phyloP scores from a whole-genome alignment of 2,888 invertebrate genomes.

The Leptinotarsa juncta region DNA sequence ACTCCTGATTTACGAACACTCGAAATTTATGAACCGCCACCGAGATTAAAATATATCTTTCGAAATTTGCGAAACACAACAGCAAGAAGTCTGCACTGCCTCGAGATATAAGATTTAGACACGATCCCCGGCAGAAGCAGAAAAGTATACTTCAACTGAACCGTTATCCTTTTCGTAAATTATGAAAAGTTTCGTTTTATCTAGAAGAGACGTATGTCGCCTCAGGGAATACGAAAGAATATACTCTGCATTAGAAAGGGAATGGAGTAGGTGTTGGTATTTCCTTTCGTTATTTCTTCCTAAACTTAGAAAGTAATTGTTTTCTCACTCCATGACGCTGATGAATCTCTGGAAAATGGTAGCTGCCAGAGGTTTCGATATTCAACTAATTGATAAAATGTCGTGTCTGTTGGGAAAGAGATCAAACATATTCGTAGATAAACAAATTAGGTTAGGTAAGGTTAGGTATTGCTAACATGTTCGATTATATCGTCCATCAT shows the following conservation, averaged over 20 bases:
- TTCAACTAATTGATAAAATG: too few species aligned
- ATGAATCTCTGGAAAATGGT: too few species aligned
- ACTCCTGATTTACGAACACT: not conserved
- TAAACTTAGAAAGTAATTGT: not conserved
- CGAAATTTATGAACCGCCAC: not conserved
- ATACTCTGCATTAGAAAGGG: constrained; percentile 1
- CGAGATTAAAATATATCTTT: not conserved
- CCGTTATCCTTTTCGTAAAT: constrained; percentile 28
- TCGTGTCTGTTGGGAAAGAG: too few species aligned
- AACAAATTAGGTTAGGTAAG: too few species aligned
- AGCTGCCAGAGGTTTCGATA: too few species aligned
- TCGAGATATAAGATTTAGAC: not conserved
- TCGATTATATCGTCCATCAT: too few species aligned
- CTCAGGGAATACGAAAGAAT: constrained; percentile 28
- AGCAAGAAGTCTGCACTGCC: not conserved
- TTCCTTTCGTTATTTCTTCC: not conserved
- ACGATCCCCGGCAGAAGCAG: not conserved
- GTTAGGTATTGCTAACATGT: too few species aligned
- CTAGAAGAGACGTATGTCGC: constrained; percentile 28
- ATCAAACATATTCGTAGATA: too few species aligned
- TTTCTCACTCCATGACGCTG: not conserved
- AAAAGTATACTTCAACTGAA: constrained; percentile 22
- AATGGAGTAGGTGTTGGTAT: not conserved
- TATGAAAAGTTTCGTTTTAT: constrained; percentile 36
- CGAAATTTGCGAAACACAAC: not conserved